Evolutionary conservation across 2,888 invertebrate species (phyloP).

Genomic region (Hirtodrosophila cameraria): DNA sequence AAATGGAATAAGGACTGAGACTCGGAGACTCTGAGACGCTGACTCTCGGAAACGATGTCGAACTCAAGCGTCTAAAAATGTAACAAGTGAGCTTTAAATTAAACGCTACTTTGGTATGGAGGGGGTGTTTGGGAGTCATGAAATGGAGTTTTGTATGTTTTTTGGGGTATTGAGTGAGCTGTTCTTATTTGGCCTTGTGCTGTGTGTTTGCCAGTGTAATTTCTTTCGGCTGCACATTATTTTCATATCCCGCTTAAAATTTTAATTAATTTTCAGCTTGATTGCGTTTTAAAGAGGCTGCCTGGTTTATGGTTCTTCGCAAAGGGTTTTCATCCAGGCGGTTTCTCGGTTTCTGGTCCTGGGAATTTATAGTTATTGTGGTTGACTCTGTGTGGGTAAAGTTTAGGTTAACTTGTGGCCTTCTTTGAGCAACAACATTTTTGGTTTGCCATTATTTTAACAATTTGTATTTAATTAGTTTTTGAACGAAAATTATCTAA

Average conservation of each 20-base stretch:
- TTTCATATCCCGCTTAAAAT: conserved; percentile 81
- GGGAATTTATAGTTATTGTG: conserved; percentile 76
- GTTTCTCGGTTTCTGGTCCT: conserved; percentile 49
- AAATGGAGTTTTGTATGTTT: conserved; percentile 9
- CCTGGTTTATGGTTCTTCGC: conserved; percentile 57
- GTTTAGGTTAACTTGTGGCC: conserved; percentile 39
- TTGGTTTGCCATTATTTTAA: conserved; percentile 62
- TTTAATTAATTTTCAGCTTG: conserved; percentile 84
- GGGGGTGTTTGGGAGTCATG: conserved; percentile 9
- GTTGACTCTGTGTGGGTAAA: conserved; percentile 46
- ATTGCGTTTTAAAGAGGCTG: conserved; percentile 82
- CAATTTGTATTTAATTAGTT: conserved; percentile 66
- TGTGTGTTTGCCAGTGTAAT: conserved; percentile 39
- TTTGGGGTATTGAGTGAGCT: conserved; percentile 10
- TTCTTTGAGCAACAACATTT: conserved; percentile 60
- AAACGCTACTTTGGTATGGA: conserved; percentile 34
- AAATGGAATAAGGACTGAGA: neutral
- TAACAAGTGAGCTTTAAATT: conserved; percentile 77
- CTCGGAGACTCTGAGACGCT: neutral
- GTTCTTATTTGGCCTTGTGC: conserved; percentile 18
- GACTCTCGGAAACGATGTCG: conserved; percentile 20
- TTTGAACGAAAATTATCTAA: conserved; percentile 31
- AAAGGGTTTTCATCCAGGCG: conserved; percentile 28
- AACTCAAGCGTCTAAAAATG: conserved; percentile 68
- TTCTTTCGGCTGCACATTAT: conserved; percentile 68